Evolutionary conservation across 2,113 vertebrate genomes (phyloP), one percentile per base, ranked within the genome.

Genomic region (Erpornis zantholeuca): DNA sequence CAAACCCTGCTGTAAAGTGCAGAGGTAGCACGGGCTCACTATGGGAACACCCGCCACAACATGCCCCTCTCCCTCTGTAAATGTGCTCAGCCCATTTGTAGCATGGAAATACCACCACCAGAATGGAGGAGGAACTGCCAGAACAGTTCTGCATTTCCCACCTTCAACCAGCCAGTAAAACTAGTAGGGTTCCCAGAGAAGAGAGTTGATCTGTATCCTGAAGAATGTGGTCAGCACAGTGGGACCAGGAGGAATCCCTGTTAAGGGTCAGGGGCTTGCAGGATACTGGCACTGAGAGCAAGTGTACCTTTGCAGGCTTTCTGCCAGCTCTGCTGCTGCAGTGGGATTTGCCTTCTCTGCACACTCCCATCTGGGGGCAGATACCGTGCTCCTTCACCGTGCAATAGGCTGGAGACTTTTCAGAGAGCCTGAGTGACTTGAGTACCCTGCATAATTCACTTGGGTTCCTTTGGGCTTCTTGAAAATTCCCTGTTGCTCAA

Each of bases 381-480:
- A 31, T 6, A 9, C 42, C 66, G 12, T 52, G 54, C 36, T 75
- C 21, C 60, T 82, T 21, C 71, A 17, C n/a, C 53, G 2, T 66
- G 56, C 38, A 59, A 15, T 25, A 31, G 63, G 25, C 70, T 70
- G 57, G 44, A 76, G 61, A 13, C 35, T 88, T 88, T 50, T 20
- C 56, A 80, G 49, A 79, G 42, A 59, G 38, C 23, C 53, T 38
- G 25, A 77, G 54, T 29, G 47, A 35, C 33, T 38, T 21, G 28
- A 42, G 13, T 22, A 57, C 29, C n/a, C 24, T 4, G 0, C 1
- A 1, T 38, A n/a, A 70, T 33, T 63, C 28, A 66, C 38, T 1
- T 35, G n/a, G 27, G 29, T 22, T 79, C 56, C 65, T 89, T 22
- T 28, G 52, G 54, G 56, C 57, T 73, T 35, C 45, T 47, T 68